phyloP scores from a whole-genome alignment of 2,113 vertebrate species.

The Agapornis roseicollis region DNA sequence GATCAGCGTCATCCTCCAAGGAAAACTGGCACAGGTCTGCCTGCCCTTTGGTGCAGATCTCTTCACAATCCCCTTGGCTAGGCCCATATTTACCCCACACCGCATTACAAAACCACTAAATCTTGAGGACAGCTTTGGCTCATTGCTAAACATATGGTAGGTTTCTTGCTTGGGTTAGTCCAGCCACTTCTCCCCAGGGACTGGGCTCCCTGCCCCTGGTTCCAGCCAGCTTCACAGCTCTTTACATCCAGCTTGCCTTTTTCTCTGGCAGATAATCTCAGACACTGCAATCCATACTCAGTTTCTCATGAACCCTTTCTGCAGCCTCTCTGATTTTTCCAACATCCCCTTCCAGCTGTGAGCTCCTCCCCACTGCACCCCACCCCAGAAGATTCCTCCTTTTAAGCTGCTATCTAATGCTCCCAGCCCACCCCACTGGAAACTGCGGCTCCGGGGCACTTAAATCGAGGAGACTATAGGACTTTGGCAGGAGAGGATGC shows the following conservation, averaged over 20 bases:
- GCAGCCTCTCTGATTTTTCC: slow-evolving; percentile 25
- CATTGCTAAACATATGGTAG: not conserved
- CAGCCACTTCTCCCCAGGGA: not conserved
- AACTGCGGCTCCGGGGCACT: not conserved
- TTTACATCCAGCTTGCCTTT: not conserved
- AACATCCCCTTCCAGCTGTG: not conserved
- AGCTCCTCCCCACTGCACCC: not conserved
- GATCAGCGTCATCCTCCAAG: not conserved
- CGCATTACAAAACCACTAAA: not conserved
- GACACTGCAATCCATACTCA: not conserved
- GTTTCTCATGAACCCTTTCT: not conserved
- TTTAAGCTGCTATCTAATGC: not conserved
- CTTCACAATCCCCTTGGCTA: not conserved
- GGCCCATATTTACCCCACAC: not conserved
- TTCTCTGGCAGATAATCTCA: not conserved
- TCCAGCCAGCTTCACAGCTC: not conserved
- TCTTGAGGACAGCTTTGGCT: not conserved
- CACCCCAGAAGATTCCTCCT: not conserved
- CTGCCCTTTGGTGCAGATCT: not conserved
- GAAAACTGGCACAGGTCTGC: not conserved
- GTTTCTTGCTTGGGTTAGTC: not conserved
- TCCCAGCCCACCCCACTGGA: not conserved
- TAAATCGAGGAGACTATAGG: fast-evolving
- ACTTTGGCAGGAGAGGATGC: not conserved
- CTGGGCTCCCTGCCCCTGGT: not conserved